Evolutionary conservation across 2,888 invertebrate genomes (phyloP).

Genomic region (Zaprionus bogoriensis): DNA sequence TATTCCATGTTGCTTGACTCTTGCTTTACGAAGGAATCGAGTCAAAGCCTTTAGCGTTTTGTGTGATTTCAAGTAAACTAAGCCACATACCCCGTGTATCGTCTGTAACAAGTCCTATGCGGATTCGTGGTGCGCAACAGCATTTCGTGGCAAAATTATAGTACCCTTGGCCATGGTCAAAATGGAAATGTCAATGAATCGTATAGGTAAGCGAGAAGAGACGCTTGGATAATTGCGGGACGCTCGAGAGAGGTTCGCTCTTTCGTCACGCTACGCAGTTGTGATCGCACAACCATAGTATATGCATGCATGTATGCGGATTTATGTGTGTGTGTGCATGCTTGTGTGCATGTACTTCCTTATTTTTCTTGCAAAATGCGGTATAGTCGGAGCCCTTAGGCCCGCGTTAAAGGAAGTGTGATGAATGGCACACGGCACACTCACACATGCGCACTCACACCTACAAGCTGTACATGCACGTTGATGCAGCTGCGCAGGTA

Average conservation of each 20-base stretch:
- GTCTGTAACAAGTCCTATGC: no score
- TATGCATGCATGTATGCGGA: neutral
- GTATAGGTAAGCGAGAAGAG: neutral
- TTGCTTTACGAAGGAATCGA: no score
- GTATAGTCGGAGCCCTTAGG: conserved; percentile 29
- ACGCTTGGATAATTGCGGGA: neutral
- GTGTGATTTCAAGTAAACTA: no score
- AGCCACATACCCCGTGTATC: no score
- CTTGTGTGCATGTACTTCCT: neutral
- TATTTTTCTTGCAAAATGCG: conserved; percentile 47
- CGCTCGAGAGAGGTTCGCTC: neutral
- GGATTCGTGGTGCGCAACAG: neutral
- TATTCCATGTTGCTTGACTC: no score
- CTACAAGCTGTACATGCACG: no score
- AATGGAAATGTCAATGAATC: neutral
- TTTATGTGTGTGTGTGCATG: neutral
- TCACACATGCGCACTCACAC: conserved; percentile 44
- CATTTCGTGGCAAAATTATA: neutral
- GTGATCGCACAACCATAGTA: conserved; percentile 1
- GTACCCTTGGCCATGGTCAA: neutral
- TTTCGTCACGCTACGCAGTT: conserved; percentile 48
- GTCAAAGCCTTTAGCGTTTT: no score
- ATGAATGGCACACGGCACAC: conserved; percentile 50
- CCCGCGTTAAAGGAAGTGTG: conserved; percentile 31
- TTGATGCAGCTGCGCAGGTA: conserved; percentile 70